Percentiles rank a stretch among this genome's conserved stretches.
Conservation (phyloP, 1,140 invertebrate genomes). For the Zaprionus capensis region DNA sequence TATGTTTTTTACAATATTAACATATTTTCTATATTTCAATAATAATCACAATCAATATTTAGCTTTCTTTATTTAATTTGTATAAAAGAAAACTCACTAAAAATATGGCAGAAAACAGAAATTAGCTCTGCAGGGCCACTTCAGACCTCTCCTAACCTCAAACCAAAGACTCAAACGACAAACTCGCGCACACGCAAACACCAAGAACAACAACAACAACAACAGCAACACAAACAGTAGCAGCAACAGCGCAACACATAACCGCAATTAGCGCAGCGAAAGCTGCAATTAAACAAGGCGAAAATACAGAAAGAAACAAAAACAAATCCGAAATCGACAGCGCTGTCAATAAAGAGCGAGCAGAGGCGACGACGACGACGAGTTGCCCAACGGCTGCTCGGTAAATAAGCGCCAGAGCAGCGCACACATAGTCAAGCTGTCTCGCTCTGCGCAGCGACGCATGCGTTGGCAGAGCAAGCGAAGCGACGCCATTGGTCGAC, state of each 20-base stretch:
- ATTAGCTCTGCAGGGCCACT: neutral
- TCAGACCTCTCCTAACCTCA: conserved; percentile 38
- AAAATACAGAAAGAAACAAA: conserved; percentile 11
- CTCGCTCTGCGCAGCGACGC: conserved; percentile 40
- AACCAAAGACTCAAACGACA: conserved; percentile 80
- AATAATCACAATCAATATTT: neutral
- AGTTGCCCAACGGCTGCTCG: conserved; percentile 33
- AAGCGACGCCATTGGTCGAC: conserved; percentile 50
- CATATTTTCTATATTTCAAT: neutral
- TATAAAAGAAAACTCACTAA: neutral
- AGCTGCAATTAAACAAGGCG: conserved; percentile 40
- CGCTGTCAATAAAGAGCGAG: conserved; percentile 39
- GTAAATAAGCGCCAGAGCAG: conserved; percentile 43
- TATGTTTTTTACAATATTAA: neutral
- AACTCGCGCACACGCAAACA: conserved; percentile 53
- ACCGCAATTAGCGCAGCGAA: conserved; percentile 65
- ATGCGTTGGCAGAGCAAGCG: conserved; percentile 60
- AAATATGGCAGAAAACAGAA: neutral
- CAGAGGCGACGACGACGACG: neutral
- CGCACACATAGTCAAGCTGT: conserved; percentile 28
- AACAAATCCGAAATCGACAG: conserved; percentile 47
- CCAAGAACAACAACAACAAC: conserved; percentile 22
- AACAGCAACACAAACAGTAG: conserved; percentile 9
- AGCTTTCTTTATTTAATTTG: neutral
- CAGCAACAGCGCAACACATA: conserved; percentile 23